Evolutionary conservation across 2,797 vertebrate species (phyloP).

Genomic region (Geotrypetes seraphini): DNA sequence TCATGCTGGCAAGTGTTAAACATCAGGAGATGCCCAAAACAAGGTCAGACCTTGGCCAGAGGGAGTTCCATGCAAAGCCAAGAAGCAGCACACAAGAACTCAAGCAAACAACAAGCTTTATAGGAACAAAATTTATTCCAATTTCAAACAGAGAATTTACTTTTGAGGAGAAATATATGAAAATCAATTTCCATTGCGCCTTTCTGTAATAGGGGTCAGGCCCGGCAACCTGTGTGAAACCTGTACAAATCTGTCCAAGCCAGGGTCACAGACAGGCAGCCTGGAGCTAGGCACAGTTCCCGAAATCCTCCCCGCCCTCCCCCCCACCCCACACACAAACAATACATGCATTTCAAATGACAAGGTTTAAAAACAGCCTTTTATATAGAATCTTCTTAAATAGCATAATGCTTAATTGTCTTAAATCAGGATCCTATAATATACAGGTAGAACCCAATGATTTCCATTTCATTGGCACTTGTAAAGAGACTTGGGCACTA

Average conservation of each 20-base stretch:
- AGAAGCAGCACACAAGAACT: too few relatives aligned
- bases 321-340: slow-evolving; percentile 43
- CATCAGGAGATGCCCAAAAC: too few relatives aligned
- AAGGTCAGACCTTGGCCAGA: too few relatives aligned
- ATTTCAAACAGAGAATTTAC: slow-evolving; percentile 97
- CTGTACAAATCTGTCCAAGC: too few relatives aligned
- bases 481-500: slow-evolving; percentile 69
- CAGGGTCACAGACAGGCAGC: slow-evolving; percentile 18
- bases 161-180: slow-evolving; percentile 96
- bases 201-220: slow-evolving; percentile 70
- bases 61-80: too few relatives aligned
- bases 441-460: slow-evolving; percentile 61
- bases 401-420: slow-evolving; percentile 62
- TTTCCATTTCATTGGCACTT: slow-evolving; percentile 80
- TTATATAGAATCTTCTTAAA: slow-evolving; percentile 52
- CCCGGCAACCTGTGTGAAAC: too few relatives aligned
- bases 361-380: slow-evolving; percentile 67
- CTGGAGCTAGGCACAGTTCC: slow-evolving; percentile 20
- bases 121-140: slow-evolving; percentile 99
- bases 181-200: slow-evolving; percentile 81
- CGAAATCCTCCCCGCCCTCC: slow-evolving; percentile 37
- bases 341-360: slow-evolving; percentile 81
- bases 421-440: slow-evolving; percentile 69
- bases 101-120: too few relatives aligned
- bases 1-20: too few relatives aligned